Base-by-base conservation (phyloP, 2,113 vertebrate genomes). In the Tupaia chinensis region DNA sequence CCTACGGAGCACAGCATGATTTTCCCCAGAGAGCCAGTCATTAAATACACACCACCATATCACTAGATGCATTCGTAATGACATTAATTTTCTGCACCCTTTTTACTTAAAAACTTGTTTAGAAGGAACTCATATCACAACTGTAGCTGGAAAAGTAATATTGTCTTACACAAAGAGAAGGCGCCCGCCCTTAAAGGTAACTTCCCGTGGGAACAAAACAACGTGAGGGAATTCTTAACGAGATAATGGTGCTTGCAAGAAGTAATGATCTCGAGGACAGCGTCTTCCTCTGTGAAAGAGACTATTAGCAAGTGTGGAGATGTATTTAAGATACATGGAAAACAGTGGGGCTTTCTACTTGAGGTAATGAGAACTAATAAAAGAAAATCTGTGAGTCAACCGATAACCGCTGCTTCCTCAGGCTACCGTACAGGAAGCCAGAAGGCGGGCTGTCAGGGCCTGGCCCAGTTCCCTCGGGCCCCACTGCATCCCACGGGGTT, bases 61-160 rank as follows among this genome's bases (percentile, higher is more conserved):
- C 44, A n/a, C 44, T n/a, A 53, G 25, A 66, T 25, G 11, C 13
- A 78, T 44, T 84, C 90, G 44, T 32, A 86, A 78, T 78, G 19
- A 14, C 53, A 56, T 34, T 89, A 58, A 27, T 66, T 87, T 92
- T 84, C 65, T 93, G 60, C 25, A 66, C 2, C 13, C 56, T 65
- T 88, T 87, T 85, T 76, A 65, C 68, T 92, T 87, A 88, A 89
- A 44, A 9, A 53, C 5, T 22, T 73, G 72, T 74, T 94, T 72
- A 17, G 65, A 89, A 79, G 29, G 60, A 80, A 74, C 15, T 19
- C n/a, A 14, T 4, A 79, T 32, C 25, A 76, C 70, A 66, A 53
- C 44, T 70, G 4, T 8, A 91, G 66, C 68, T 29, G 58, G 34
- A 54, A 90, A 78, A 90, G 20, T 12, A 79, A 14, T 60, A 63